phyloP scores from a whole-genome alignment of 2,797 vertebrate genomes.

The Poecilia picta region DNA sequence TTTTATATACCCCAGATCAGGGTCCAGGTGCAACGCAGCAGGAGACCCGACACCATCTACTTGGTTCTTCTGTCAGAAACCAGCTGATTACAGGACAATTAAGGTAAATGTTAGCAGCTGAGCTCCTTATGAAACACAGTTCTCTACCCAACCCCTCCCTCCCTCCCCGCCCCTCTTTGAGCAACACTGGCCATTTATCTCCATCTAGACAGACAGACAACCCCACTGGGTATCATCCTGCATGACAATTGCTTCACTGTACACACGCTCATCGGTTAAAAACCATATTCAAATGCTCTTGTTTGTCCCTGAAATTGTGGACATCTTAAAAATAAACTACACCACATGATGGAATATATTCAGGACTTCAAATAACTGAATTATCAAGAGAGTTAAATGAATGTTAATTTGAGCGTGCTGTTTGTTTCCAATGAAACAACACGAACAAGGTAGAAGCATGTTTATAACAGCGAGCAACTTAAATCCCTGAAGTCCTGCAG shows the following conservation, averaged over 20 bases:
- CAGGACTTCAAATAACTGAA: not conserved
- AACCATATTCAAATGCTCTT: not conserved
- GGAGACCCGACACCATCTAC: conserved; percentile 18
- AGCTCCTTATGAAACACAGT: conserved; percentile 55
- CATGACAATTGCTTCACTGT: conserved; percentile 47
- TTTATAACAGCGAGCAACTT: not conserved
- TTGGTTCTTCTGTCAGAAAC: conserved; percentile 42
- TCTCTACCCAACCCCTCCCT: conserved; percentile 45
- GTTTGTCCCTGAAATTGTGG: not conserved
- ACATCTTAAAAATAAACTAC: not conserved
- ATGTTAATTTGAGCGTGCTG: not conserved
- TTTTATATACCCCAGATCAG: conserved; percentile 34
- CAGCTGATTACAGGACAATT: conserved; percentile 71
- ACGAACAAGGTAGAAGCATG: not conserved
- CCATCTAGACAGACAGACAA: conserved; percentile 51
- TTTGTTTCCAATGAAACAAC: not conserved
- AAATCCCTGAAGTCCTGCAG: not conserved
- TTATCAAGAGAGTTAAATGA: not conserved
- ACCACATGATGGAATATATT: not conserved
- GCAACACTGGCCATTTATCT: conserved; percentile 60
- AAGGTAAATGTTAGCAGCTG: conserved; percentile 73
- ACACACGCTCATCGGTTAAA: conserved; percentile 32
- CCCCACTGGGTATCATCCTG: conserved; percentile 40
- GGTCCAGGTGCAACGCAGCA: conserved; percentile 67
- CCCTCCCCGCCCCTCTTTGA: conserved; percentile 41